Percentiles rank a stretch among this genome's conserved stretches.
Conservation (phyloP, 37 sponge, comb jelly and placozoan species). For the Chondrilla cf. caribensis region DNA sequence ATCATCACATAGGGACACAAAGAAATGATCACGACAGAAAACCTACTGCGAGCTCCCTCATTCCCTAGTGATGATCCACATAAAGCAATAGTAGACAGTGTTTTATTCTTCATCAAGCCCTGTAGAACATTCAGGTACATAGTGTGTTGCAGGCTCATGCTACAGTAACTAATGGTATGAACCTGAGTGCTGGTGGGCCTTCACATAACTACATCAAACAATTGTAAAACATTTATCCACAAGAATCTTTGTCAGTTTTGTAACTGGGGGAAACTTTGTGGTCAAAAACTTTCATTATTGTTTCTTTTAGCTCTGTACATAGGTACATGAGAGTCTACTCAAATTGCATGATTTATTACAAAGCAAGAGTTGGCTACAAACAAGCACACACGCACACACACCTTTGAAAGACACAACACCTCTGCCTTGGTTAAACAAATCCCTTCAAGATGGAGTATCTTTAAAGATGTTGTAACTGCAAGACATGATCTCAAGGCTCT, state of each 20-base stretch:
- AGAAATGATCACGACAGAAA: neutral
- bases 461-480: neutral
- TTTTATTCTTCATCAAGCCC: slow-evolving; percentile 44
- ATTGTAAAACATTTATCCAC: no score
- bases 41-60: slow-evolving; percentile 41
- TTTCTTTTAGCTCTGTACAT: no score
- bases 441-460: neutral
- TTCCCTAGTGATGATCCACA: slow-evolving; percentile 58
- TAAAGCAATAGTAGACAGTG: slow-evolving; percentile 42
- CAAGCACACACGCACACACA: slow-evolving; percentile 32
- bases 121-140: neutral
- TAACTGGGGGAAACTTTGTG: no score
- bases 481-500: neutral
- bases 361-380: slow-evolving; percentile 25
- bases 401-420: neutral
- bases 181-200: no score
- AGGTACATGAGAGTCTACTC: no score
- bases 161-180: no score
- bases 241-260: no score
- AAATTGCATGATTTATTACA: no score
- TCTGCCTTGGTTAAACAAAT: neutral
- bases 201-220: no score
- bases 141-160: no score
- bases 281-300: no score
- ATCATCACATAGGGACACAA: neutral